phyloP scores from a whole-genome alignment of 2,113 vertebrate genomes.

The Pygathrix nemaeus region DNA sequence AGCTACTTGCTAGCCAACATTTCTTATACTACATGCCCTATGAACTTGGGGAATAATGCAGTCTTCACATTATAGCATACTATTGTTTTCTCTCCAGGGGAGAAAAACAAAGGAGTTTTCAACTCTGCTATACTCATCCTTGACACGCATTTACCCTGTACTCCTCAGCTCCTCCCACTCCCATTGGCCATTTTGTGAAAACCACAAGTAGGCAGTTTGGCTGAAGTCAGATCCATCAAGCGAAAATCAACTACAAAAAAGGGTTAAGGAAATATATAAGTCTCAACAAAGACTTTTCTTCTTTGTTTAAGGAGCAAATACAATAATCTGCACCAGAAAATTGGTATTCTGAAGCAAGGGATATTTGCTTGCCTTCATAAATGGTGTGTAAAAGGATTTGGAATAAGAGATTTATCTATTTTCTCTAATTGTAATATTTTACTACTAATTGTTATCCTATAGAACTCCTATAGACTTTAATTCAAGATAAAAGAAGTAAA shows the following conservation, averaged over 20 bases:
- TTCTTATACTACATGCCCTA: background rate
- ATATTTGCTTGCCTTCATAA: background rate
- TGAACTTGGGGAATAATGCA: background rate
- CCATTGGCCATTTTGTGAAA: background rate
- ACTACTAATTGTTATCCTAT: background rate
- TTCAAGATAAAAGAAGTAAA: slow-evolving; percentile 16
- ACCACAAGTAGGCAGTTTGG: background rate
- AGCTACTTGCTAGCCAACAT: background rate
- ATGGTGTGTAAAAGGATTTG: background rate
- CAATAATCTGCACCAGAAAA: background rate
- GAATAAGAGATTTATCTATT: background rate
- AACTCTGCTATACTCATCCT: background rate
- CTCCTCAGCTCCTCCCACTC: background rate
- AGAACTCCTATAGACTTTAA: slow-evolving; percentile 23
- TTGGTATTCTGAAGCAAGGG: background rate
- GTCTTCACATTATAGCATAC: background rate
- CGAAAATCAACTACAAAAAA: slow-evolving; percentile 8
- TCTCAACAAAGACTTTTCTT: background rate
- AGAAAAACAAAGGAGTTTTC: background rate
- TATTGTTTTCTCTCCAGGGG: background rate
- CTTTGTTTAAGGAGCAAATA: slow-evolving; percentile 16
- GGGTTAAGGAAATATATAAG: background rate
- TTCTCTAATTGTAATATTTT: slow-evolving; percentile 37
- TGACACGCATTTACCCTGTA: background rate
- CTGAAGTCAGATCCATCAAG: background rate